Evolutionary conservation across 2,113 vertebrate species (phyloP), one percentile per base, ranked within the genome.

Genomic region (Nesogale talazaci): DNA sequence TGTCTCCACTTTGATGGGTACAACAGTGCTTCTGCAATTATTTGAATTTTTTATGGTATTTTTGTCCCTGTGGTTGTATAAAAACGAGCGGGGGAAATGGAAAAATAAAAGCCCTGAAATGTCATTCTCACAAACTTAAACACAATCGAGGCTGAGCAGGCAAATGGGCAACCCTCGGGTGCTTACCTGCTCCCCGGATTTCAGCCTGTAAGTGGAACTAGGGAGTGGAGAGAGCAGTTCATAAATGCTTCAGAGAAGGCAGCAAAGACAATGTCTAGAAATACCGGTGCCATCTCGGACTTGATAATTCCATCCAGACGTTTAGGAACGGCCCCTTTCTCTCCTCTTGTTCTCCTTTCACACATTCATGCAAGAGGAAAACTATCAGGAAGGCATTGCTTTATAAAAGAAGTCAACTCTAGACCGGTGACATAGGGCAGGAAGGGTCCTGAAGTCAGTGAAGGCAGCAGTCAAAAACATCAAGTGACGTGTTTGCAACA

Each of bases 121-220:
- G 29, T 83, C 86, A 94, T 85, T 93, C 89, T 94, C 83, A 61
- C 67, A 59, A 94, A 87, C 87, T 46, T 82, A 92, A 52, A 97
- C 69, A 78, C 65, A 59, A 83, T 77, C 69, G 34, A 90, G 75
- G 89, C 25, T 14, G 89, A 72, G 75, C 78, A 87, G 75, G 82
- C 91, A 82, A 75, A 11, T 23, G 1, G 77, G 36, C 65, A 52
- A 25, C 19, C 59, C 59, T 36, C 4, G 14, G 31, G 36, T 76
- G 20, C 52, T 84, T 72, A 76, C 87, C 83, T 20, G 36, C 80
- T 93, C 25, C 22, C 42, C 4, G 6, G 89, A 56, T 40, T 93
- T 88, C 92, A 95, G 42, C n/a, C 38, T 46, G 52, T 27, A 40
- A 86, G 83, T 56, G 65, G 75, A 91, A 86, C 90, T 46, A 59